phyloP scores from a whole-genome alignment of 2,113 vertebrate species.

The Acinonyx jubatus region DNA sequence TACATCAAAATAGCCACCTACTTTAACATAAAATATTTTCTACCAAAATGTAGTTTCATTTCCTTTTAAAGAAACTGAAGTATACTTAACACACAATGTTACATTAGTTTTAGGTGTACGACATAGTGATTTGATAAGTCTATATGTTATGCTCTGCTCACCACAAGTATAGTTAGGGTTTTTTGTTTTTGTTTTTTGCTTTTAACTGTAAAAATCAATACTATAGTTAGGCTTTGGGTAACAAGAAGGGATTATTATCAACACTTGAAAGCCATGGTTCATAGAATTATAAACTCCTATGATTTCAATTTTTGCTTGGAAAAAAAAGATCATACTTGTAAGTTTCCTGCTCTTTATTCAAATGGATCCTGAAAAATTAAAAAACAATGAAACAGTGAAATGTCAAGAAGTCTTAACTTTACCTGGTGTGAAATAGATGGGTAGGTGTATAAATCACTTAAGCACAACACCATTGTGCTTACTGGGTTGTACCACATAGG shows the following conservation, averaged over 20 bases:
- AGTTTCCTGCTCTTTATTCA: constrained; percentile 8
- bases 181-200: neutral
- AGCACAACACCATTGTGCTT: neutral
- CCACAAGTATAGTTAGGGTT: neutral
- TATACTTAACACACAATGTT: neutral
- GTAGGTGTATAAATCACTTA: neutral
- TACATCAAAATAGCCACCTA: neutral
- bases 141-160: neutral
- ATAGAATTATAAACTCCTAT: constrained; percentile 6
- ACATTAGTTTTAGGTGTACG: neutral
- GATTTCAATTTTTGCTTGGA: constrained; percentile 12
- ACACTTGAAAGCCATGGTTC: neutral
- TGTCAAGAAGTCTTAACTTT: constrained; percentile 6
- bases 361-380: constrained; percentile 31
- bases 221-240: neutral
- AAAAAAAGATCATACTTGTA: neutral
- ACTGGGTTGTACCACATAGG: neutral
- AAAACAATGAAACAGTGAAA: neutral
- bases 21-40: constrained; percentile 1
- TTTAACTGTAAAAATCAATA: constrained; percentile 11
- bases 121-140: neutral
- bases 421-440: neutral
- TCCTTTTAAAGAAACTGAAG: neutral
- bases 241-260: neutral
- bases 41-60: neutral